Base-by-base conservation (phyloP, 1,140 invertebrate genomes). In the Luehdorfia chinensis region DNA sequence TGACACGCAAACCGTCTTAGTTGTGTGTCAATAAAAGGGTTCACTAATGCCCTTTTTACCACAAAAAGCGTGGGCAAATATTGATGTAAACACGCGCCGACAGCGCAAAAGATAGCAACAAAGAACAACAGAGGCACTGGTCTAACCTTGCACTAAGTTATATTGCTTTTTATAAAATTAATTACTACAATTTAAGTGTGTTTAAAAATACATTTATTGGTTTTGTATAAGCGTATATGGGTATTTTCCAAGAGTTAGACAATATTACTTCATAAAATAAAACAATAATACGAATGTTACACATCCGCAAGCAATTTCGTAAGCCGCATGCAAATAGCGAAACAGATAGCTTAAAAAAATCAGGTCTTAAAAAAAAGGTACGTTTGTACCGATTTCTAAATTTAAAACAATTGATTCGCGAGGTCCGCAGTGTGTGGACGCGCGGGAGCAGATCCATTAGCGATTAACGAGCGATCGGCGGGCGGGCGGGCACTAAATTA, bases 31-130 rank as follows among this genome's bases (percentile, higher is more conserved):
- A 84, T 65, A 84, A 59, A 78, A 78, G 79, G 80, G 77, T 73
- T 75, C 77, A 74, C 76, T 81, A 84, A 84, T 84, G 79, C 76
- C 75, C 80, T 81, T 84, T 81, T 84, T 80, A 76, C 66, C 55
- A 81, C 71, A 80, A 84, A 84, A 84, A 81, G 74, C 72, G 57
- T 66, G 34, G 60, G 60, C 71, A 84, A 84, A 80, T 76, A 77
- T 75, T 71, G 75, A 70, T 52, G 47, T 59, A 67, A 70, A 63
- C 45, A 60, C 53, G 59, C 47, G 39, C 13, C 12, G 39, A 2
- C 39, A 43, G 25, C 39, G 39, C 39, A n/a, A 5, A 2, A 6
- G 23, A 16, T 9, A 3, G 34, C 34, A 3, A 5, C 28, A 11
- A 25, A 13, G 39, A 25, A 13, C 2, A 21, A 41, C 13, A 21